Evolutionary conservation across 2,113 vertebrate genomes (phyloP).

Genomic region (Lichenostomus cassidix): DNA sequence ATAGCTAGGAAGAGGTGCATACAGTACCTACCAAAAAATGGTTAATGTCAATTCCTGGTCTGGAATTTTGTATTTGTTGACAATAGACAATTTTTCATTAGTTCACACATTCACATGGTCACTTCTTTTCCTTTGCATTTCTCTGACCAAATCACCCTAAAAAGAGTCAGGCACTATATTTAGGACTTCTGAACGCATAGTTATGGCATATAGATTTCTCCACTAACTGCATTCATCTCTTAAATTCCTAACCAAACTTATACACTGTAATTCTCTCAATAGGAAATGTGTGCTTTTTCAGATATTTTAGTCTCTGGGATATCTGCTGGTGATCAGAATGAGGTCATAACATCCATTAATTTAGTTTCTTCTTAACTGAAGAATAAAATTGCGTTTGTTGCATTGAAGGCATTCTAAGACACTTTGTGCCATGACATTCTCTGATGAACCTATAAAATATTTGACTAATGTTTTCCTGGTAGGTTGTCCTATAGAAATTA

Average conservation of each 20-base stretch:
- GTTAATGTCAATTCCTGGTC: background rate
- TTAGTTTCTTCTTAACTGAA: background rate
- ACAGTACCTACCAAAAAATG: background rate
- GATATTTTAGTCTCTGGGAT: background rate
- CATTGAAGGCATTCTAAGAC: background rate
- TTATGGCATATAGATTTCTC: background rate
- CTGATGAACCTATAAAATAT: background rate
- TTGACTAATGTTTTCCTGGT: background rate
- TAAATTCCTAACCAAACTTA: background rate
- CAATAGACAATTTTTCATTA: background rate
- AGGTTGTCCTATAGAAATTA: background rate
- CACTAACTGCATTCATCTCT: background rate
- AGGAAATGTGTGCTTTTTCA: background rate
- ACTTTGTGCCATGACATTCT: background rate
- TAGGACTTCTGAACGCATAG: background rate
- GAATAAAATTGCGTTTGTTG: background rate
- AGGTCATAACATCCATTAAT: background rate
- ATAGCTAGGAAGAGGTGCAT: background rate
- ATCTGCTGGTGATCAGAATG: background rate
- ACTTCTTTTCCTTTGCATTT: background rate
- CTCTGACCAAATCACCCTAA: background rate
- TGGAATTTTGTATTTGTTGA: background rate
- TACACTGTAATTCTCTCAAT: background rate
- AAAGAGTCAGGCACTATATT: background rate
- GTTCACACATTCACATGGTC: background rate